phyloP scores from a whole-genome alignment of 92 coral and sea anemone genomes.

The Muricea muricata region DNA sequence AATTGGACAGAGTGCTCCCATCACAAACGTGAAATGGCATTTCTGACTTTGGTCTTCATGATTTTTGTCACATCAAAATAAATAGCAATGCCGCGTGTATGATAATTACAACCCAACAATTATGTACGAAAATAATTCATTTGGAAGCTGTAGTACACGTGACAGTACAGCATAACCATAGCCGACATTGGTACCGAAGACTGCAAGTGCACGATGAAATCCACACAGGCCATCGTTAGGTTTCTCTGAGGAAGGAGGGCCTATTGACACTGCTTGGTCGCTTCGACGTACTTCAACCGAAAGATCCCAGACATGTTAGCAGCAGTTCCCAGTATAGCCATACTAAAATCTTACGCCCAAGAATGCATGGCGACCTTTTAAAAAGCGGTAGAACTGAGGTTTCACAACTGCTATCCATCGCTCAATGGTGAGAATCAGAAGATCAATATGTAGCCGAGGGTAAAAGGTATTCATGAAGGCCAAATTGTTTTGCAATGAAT shows the following conservation, averaged over 20 bases:
- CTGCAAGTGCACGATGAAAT: constrained; percentile 10
- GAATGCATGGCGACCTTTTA: background rate
- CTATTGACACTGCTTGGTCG: background rate
- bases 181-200: background rate
- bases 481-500: background rate
- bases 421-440: constrained; percentile 21
- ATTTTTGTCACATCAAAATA: too few relatives aligned
- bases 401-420: constrained; percentile 39
- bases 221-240: background rate
- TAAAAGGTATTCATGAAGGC: background rate
- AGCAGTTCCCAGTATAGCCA: background rate
- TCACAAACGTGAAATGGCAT: too few relatives aligned
- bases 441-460: background rate
- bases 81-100: too few relatives aligned
- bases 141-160: background rate
- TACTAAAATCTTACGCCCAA: background rate
- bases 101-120: too few relatives aligned
- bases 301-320: background rate
- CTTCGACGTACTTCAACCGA: background rate
- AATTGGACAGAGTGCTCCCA: too few relatives aligned
- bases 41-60: too few relatives aligned
- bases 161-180: constrained; percentile 18
- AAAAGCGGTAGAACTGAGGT: constrained; percentile 11
- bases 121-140: too few relatives aligned
- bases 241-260: background rate